Base-by-base conservation (phyloP, 1,140 invertebrate genomes). In the Drosophila grimshawi region DNA sequence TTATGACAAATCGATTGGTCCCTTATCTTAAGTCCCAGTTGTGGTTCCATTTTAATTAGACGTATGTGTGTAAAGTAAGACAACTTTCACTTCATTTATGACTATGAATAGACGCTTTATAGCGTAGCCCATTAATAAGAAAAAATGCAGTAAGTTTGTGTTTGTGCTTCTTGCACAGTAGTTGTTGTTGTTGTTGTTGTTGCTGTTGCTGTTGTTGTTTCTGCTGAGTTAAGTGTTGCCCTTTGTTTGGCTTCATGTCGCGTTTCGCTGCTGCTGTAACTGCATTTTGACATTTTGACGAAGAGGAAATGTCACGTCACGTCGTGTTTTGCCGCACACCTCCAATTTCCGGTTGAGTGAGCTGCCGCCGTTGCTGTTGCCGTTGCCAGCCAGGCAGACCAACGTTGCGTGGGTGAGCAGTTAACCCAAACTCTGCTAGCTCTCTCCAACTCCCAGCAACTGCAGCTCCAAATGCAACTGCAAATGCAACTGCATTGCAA, bases 291-390 rank as follows among this genome's bases (percentile, higher is more conserved):
- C 86, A 91, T 92, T 92, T 92, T 92, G 90, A 92, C 91, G 91
- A 92, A 91, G 91, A 92, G 91, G 91, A 92, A 92, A 92, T 92
- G 91, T 92, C 91, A 91, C 88, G 91, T 92, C 91, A 92, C 90
- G 91, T 92, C 88, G 90, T 92, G 91, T 92, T 92, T 92, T 92
- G 91, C 90, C 91, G 90, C 91, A 92, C 91, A 92, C 91, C 91
- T 92, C 91, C 90, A 92, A 92, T 92, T 92, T 92, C 91, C 91
- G 91, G 90, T 92, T 92, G 81, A 92, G 75, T 86, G 83, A 88
- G 90, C 81, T 80, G 88, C 70, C 81, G 64, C 70, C 51, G 66
- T 49, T 46, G 64, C 55, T 56, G 66, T 37, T 35, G 63, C 29
- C 32, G 41, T 48, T 45, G 55, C 59, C 57, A 52, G 41, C 51